Evolutionary conservation across 35 echinoderm and acorn worm species (phyloP).

Genomic region (Apostichopus californicus): DNA sequence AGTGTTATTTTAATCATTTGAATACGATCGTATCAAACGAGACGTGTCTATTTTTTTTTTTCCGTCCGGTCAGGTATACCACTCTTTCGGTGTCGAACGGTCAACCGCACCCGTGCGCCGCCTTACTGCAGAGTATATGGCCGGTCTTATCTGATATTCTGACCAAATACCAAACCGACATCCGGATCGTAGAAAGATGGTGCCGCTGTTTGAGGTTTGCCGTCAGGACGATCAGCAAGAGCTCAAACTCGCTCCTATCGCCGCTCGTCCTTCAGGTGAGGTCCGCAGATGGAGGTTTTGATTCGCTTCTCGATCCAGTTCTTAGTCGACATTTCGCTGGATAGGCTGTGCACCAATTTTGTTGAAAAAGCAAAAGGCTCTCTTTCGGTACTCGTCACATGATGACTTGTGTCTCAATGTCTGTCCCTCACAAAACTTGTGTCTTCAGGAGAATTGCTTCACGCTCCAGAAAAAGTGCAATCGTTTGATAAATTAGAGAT

Average conservation of each 20-base stretch:
- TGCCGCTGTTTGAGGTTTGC: constrained; percentile 95
- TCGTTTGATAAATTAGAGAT: no score
- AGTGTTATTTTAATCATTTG: no score
- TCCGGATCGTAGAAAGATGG: constrained; percentile 89
- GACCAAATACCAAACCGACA: constrained; percentile 83
- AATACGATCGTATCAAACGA: no score
- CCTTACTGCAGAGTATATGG: constrained; percentile 85
- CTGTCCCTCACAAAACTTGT: no score
- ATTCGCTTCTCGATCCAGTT: neutral
- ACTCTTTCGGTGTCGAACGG: constrained; percentile 71
- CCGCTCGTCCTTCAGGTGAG: constrained; percentile 91
- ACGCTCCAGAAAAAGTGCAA: no score
- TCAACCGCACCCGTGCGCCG: constrained; percentile 83
- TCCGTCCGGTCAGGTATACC: constrained; percentile 63
- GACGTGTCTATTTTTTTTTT: neutral
- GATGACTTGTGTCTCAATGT: no score
- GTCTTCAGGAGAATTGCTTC: no score
- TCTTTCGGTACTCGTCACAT: no score
- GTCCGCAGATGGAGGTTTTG: neutral
- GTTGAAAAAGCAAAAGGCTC: no score
- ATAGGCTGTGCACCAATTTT: no score
- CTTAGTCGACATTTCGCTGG: no score
- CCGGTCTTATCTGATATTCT: constrained; percentile 81
- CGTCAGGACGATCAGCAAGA: constrained; percentile 83
- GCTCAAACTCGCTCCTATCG: constrained; percentile 63